Evolutionary conservation across 2,888 invertebrate species (phyloP), one percentile per base, ranked within the genome.

Genomic region (Ferdinandea cuprea): DNA sequence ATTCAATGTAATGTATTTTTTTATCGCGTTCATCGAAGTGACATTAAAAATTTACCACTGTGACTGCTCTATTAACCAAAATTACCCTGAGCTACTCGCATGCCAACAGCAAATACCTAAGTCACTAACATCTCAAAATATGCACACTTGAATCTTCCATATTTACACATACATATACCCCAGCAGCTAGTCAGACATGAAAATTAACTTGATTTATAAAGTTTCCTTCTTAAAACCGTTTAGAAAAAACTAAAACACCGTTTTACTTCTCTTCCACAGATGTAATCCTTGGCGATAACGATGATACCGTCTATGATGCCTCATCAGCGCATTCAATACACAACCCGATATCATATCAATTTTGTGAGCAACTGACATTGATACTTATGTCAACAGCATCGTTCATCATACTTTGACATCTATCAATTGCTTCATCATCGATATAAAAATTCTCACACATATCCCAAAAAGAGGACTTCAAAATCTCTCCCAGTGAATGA

Each of bases 211-310:
- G n/a, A n/a, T n/a, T n/a, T n/a, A n/a, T n/a, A n/a, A n/a, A n/a
- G n/a, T n/a, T n/a, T n/a, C n/a, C n/a, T n/a, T n/a, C n/a, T n/a
- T n/a, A n/a, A n/a, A n/a, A n/a, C n/a, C n/a, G n/a, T n/a, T n/a
- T n/a, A n/a, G n/a, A n/a, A n/a, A 44, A 44, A 11, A 15, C 44
- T 1, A 44, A 19, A 19, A 7, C 8, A 15, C 17, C 11, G 11
- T 19, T 68, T 59, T 61, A 58, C 69, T n/a, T n/a, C n/a, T 61
- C 48, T 32, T 63, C 86, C 85, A 48, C 76, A 88, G 88, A 88
- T 78, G 68, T 87, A 50, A 86, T 87, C 61, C 85, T 87, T 50
- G 87, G 86, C 54, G 87, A 87, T 44, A 86, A 86, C 71, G 88
- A 87, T 58, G 87, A 87, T 48, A 85, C 85, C 15, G 81, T 87